A percentile compares a stretch with the other conserved stretches of the same genome.
Conservation (phyloP, 2,113 vertebrate species). For the Piprites chloris region DNA sequence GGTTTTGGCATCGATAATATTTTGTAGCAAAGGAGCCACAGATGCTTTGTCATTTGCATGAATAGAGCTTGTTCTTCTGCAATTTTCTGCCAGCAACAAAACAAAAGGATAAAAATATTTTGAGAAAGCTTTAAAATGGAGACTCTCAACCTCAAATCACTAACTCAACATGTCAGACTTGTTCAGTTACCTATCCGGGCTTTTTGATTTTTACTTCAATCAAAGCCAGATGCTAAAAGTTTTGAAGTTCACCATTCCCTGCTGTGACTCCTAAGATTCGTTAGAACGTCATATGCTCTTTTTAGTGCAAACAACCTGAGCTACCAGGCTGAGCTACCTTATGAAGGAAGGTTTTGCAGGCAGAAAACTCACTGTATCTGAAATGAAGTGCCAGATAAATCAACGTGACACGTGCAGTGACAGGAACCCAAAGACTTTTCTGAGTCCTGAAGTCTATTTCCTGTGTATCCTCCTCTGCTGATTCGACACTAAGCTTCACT, state of each 20-base stretch:
- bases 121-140: neutral
- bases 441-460: neutral
- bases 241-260: neutral
- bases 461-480: neutral
- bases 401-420: neutral
- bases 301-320: neutral
- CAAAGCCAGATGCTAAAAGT: slow-evolving; percentile 1
- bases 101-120: neutral
- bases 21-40: neutral
- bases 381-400: neutral
- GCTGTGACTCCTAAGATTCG: neutral
- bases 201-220: slow-evolving; percentile 10
- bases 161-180: neutral
- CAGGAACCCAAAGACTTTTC: neutral
- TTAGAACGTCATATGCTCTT: neutral
- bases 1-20: neutral
- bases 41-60: neutral
- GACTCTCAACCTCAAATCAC: neutral
- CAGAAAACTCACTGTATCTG: neutral
- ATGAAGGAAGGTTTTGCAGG: neutral
- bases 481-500: neutral
- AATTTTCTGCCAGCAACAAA: neutral
- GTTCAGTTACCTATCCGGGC: neutral
- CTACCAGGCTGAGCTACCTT: slow-evolving; percentile 1
- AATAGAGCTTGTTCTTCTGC: neutral